phyloP scores from a whole-genome alignment of 2,797 vertebrate genomes.

The Aulostomus chinensis region DNA sequence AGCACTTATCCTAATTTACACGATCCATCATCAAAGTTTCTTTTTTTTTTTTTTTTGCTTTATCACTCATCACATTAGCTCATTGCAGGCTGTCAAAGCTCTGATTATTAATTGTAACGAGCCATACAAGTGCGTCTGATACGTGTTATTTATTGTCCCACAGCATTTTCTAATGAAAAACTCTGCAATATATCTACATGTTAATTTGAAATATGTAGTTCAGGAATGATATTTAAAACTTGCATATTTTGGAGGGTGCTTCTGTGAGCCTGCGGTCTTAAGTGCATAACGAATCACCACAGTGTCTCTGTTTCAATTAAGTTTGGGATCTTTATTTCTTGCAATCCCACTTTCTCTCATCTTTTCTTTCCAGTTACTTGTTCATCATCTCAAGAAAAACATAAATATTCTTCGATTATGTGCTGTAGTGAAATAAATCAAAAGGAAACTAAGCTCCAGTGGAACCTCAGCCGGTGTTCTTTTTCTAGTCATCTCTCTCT shows the following conservation, averaged over 20 bases:
- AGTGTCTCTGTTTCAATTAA: neutral
- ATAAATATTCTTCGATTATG: neutral
- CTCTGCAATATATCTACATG: neutral
- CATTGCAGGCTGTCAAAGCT: slow-evolving; percentile 24
- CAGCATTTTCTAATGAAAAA: slow-evolving; percentile 4
- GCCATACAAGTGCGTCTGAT: neutral
- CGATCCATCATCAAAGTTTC: slow-evolving; percentile 41
- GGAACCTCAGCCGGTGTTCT: neutral
- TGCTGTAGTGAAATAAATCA: neutral
- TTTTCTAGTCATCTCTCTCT: slow-evolving; percentile 3
- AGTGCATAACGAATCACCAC: neutral
- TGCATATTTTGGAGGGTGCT: neutral
- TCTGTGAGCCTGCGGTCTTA: neutral
- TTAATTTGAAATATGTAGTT: no score
- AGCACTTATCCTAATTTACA: slow-evolving; percentile 53
- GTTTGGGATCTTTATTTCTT: neutral
- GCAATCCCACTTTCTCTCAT: neutral
- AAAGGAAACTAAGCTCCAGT: neutral
- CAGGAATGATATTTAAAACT: no score
- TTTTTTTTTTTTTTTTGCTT: slow-evolving; percentile 10
- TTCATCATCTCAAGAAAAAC: neutral
- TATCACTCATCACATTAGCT: slow-evolving; percentile 18
- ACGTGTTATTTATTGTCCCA: neutral
- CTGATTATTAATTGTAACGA: slow-evolving; percentile 20
- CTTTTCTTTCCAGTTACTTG: no score